phyloP scores from a whole-genome alignment of 2,113 vertebrate species.

The Egretta garzetta region DNA sequence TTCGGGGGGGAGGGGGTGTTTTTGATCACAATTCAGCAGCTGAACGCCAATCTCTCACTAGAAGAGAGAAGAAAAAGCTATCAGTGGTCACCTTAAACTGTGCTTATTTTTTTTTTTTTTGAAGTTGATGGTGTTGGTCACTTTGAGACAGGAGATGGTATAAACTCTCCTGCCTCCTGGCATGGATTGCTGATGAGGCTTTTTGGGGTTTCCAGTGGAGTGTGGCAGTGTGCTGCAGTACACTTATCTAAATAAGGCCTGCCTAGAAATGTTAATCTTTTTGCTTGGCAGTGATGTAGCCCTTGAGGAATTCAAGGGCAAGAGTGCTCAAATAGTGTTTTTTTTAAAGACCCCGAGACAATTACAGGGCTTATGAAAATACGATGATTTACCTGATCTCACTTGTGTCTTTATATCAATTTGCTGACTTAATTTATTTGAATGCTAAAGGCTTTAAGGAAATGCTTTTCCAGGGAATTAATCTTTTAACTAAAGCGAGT shows the following conservation, averaged over 20 bases:
- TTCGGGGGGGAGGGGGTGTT: background rate
- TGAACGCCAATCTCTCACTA: background rate
- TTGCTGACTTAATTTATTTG: slow-evolving; percentile 29
- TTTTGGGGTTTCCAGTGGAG: background rate
- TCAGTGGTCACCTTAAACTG: background rate
- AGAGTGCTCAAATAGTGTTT: background rate
- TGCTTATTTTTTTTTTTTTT: background rate
- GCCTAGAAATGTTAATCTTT: background rate
- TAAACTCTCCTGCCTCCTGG: background rate
- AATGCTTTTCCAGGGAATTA: slow-evolving; percentile 38
- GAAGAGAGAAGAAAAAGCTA: background rate
- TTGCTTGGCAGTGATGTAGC: background rate
- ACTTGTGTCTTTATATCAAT: background rate
- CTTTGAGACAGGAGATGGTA: background rate
- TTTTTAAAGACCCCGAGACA: background rate
- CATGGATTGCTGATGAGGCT: background rate
- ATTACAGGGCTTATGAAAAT: slow-evolving; percentile 5
- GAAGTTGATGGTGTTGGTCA: background rate
- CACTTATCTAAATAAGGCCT: background rate
- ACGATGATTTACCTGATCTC: background rate
- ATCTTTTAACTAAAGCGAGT: slow-evolving; percentile 24
- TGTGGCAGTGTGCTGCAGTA: background rate
- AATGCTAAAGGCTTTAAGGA: slow-evolving; percentile 26
- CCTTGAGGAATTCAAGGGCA: slow-evolving; percentile 10
- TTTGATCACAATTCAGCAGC: background rate